phyloP scores from a whole-genome alignment of 2,888 invertebrate species.

The Acanthosepion lycidas region DNA sequence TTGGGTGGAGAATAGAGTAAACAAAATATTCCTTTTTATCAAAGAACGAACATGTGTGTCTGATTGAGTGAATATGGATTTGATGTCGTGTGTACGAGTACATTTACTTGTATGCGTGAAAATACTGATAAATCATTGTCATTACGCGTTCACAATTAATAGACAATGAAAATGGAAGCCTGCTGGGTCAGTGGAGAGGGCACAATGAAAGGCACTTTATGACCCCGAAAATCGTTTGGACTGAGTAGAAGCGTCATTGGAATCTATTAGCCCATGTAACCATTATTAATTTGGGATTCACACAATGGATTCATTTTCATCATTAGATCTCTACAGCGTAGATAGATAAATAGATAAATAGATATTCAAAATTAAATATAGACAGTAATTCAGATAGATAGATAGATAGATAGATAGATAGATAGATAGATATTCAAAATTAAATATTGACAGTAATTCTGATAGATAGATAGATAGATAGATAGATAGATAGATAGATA shows the following conservation, averaged over 20 bases:
- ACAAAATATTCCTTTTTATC: background rate
- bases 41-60: background rate
- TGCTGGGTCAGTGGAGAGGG: background rate
- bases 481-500: conserved; percentile 33
- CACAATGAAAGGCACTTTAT: background rate
- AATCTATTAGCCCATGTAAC: background rate
- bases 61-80: too few species aligned
- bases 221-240: background rate
- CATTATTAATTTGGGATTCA: background rate
- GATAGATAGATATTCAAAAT: too few species aligned
- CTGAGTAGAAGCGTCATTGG: background rate
- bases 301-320: background rate
- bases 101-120: background rate
- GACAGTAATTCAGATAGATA: background rate
- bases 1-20: too few species aligned
- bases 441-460: too few species aligned
- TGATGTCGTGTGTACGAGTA: background rate
- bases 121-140: background rate
- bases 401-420: conserved; percentile 14
- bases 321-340: background rate
- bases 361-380: background rate
- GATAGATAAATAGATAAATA: background rate
- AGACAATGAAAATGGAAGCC: background rate
- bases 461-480: conserved; percentile 33
- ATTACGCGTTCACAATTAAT: background rate